A percentile compares a stretch with the other conserved stretches of the same genome.
Evolutionary conservation across 2,888 invertebrate genomes (phyloP).

Genomic region (Sphecodes monilicornis): DNA sequence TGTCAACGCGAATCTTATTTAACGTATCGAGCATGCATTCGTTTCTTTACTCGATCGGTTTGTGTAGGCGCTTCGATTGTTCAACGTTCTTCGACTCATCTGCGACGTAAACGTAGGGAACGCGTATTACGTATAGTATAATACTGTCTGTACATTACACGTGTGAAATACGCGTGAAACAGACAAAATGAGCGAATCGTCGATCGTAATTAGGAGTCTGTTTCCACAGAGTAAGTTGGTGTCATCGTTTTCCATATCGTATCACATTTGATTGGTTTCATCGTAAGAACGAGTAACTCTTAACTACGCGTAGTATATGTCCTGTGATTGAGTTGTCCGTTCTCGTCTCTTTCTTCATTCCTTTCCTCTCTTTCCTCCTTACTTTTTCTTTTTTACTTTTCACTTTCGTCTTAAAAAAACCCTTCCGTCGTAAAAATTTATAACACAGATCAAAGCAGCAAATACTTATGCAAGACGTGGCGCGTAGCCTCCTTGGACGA

Average conservation of each 20-base stretch:
- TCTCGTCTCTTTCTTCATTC: not conserved
- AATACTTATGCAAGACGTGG: not conserved
- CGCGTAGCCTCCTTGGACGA: too few relatives aligned
- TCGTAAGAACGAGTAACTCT: not conserved
- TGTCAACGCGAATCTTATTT: not conserved
- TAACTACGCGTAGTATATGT: not conserved
- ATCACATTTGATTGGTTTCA: constrained; percentile 3
- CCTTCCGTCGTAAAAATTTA: not conserved
- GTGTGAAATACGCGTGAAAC: not conserved
- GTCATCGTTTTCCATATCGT: not conserved
- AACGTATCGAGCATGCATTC: not conserved
- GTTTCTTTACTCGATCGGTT: not conserved
- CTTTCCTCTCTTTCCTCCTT: not conserved
- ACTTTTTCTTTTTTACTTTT: not conserved
- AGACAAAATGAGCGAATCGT: not conserved
- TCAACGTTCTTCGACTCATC: not conserved
- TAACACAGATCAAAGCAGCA: not conserved
- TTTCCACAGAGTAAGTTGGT: not conserved
- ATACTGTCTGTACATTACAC: not conserved
- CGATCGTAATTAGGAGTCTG: not conserved
- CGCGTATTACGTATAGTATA: not conserved
- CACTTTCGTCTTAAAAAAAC: not conserved
- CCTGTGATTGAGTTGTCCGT: not conserved
- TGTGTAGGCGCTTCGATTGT: not conserved
- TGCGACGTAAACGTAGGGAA: not conserved